Conservation (phyloP, 2,797 vertebrate species). For the Micromesistius poutassou region DNA sequence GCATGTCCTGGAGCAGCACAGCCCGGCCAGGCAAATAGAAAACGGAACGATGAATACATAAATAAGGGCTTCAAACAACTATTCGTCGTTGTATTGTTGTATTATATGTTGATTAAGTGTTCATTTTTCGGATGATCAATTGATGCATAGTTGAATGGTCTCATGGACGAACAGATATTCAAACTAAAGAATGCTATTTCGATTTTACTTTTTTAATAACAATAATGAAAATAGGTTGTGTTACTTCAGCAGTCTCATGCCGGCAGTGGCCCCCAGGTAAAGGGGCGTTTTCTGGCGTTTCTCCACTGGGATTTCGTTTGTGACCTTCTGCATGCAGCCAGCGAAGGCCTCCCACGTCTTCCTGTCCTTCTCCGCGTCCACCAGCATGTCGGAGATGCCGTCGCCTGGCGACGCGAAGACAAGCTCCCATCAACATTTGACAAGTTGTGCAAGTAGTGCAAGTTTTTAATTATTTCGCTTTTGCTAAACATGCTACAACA, state of each 20-base stretch:
- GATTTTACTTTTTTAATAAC: not conserved
- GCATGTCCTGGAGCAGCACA: too few relatives aligned
- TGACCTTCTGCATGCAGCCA: constrained; percentile 75
- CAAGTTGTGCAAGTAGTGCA: too few relatives aligned
- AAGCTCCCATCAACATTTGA: constrained; percentile 9
- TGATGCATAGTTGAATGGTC: too few relatives aligned
- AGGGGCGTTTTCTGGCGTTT: constrained; percentile 77
- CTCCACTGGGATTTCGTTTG: constrained; percentile 67
- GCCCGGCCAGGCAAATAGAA: too few relatives aligned
- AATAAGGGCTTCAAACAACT: too few relatives aligned
- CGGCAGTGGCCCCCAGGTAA: constrained; percentile 92
- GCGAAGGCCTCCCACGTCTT: constrained; percentile 66
- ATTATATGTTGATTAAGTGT: too few relatives aligned
- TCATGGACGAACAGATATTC: not conserved
- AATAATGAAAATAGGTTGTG: not conserved
- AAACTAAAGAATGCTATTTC: not conserved
- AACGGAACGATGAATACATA: too few relatives aligned
- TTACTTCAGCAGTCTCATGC: constrained; percentile 92
- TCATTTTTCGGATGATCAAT: too few relatives aligned
- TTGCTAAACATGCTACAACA: too few relatives aligned
- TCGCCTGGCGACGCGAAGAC: constrained; percentile 66
- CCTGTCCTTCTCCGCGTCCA: constrained; percentile 63
- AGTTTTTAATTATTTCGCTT: not conserved
- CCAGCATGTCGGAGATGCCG: constrained; percentile 83
- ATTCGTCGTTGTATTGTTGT: too few relatives aligned